phyloP scores from a whole-genome alignment of 1,140 invertebrate genomes.

The Hesperophylax magnus region DNA sequence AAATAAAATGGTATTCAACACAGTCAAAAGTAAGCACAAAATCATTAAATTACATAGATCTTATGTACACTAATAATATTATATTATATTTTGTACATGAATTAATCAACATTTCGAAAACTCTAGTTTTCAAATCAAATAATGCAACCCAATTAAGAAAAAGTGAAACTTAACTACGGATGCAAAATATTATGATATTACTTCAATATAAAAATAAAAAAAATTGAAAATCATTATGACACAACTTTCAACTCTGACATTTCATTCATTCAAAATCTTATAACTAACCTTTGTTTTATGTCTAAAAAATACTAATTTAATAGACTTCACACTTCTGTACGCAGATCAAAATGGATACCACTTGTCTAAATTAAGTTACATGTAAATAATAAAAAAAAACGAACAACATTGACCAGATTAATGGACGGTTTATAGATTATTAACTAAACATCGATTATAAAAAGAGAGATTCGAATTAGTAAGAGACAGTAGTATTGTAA shows the following conservation, averaged over 20 bases:
- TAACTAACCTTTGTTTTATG: slow-evolving; percentile 26
- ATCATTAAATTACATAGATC: too few relatives aligned
- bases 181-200: too few relatives aligned
- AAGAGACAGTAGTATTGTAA: neutral
- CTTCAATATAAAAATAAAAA: slow-evolving; percentile 2
- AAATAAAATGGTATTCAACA: too few relatives aligned
- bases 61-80: too few relatives aligned
- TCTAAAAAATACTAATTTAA: slow-evolving; percentile 9
- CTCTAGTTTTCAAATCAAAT: too few relatives aligned
- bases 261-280: slow-evolving; percentile 1
- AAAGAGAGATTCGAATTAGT: slow-evolving; percentile 18
- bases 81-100: too few relatives aligned
- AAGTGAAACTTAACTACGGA: too few relatives aligned
- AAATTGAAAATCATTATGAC: neutral
- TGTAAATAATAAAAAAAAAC: slow-evolving; percentile 16
- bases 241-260: too few relatives aligned
- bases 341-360: slow-evolving; percentile 9
- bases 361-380: slow-evolving; percentile 7
- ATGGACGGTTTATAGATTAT: slow-evolving; percentile 55
- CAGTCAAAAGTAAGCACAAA: too few relatives aligned
- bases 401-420: slow-evolving; percentile 52
- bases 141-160: too few relatives aligned
- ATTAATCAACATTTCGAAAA: too few relatives aligned
- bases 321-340: neutral
- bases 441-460: slow-evolving; percentile 34